phyloP scores from a whole-genome alignment of 2,113 vertebrate species.

The Phasianus colchicus region DNA sequence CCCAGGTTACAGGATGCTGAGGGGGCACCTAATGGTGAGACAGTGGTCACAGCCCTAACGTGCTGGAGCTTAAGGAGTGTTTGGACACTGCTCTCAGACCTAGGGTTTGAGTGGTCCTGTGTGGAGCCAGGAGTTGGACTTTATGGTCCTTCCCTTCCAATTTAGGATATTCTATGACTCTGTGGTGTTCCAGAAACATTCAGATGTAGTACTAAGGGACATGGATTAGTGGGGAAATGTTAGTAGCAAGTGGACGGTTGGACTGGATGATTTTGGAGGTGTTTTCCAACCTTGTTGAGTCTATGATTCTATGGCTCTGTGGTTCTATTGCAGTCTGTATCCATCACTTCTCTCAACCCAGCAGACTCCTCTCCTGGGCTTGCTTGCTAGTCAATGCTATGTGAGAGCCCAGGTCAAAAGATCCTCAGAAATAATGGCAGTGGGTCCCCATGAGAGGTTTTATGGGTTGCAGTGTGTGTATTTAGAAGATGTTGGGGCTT shows the following conservation, averaged over 20 bases:
- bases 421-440: rapidly evolving
- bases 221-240: too few relatives aligned
- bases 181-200: too few relatives aligned
- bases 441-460: rapidly evolving
- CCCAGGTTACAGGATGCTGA: too few relatives aligned
- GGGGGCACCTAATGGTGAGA: too few relatives aligned
- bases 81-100: background rate
- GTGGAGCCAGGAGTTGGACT: background rate
- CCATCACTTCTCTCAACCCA: background rate
- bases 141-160: too few relatives aligned
- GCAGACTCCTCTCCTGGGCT: background rate
- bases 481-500: background rate
- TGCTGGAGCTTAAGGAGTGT: background rate
- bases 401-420: background rate
- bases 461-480: rapidly evolving
- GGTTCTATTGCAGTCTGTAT: background rate
- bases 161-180: too few relatives aligned
- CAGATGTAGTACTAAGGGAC: too few relatives aligned
- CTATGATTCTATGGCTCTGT: too few relatives aligned
- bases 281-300: too few relatives aligned
- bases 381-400: rapidly evolving
- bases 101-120: background rate
- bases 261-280: too few relatives aligned
- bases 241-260: too few relatives aligned
- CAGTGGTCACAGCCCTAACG: background rate